Conservation (phyloP, 2,113 vertebrate species). For the Dasyurus viverrinus region DNA sequence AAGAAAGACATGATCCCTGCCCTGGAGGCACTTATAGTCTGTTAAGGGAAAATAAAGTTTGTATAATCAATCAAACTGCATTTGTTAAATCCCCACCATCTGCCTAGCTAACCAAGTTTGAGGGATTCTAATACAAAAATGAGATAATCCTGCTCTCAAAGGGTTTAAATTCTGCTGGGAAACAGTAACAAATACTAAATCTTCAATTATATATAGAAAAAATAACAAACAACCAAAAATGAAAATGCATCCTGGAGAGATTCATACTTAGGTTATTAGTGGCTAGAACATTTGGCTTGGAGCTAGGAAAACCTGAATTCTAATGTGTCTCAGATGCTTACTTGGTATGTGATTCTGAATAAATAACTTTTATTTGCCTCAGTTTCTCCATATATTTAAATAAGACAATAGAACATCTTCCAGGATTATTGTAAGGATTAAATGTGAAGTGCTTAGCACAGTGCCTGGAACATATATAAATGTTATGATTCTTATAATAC, state of each 20-base stretch:
- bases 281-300: background rate
- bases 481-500: background rate
- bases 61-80: background rate
- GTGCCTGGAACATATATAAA: background rate
- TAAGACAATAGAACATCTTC: background rate
- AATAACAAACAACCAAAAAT: constrained; percentile 4
- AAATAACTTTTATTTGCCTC: background rate
- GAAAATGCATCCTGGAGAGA: background rate
- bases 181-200: background rate
- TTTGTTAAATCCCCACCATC: background rate
- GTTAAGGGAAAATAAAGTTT: background rate
- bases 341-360: background rate
- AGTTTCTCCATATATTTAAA: background rate
- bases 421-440: background rate
- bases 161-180: background rate
- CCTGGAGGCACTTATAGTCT: background rate
- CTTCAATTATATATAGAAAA: background rate
- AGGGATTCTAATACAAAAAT: background rate
- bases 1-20: background rate
- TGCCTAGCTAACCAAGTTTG: background rate
- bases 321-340: background rate
- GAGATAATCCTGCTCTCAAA: background rate
- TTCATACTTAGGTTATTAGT: background rate
- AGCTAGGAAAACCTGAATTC: background rate
- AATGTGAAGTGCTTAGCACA: background rate